phyloP scores from a whole-genome alignment of 2,113 vertebrate genomes.

The Prolemur simus region DNA sequence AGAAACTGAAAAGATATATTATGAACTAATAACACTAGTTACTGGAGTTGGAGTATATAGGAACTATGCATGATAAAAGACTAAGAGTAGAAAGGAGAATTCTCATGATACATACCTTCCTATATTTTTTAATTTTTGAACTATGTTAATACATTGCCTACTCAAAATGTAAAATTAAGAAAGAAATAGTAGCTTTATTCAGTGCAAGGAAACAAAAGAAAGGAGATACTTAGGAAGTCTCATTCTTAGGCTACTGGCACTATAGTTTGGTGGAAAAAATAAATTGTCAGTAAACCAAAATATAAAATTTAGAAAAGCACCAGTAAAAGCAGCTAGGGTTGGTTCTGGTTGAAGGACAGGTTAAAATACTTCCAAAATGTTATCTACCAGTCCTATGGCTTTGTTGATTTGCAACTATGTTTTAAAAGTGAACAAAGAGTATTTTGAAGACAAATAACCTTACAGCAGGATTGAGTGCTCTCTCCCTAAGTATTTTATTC shows the following conservation, averaged over 20 bases:
- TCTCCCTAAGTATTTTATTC: neutral
- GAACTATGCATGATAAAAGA: neutral
- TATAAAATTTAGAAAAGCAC: slow-evolving; percentile 4
- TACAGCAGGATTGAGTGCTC: neutral
- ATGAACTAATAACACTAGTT: neutral
- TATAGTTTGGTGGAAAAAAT: neutral
- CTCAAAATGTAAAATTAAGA: neutral
- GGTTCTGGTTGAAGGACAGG: neutral
- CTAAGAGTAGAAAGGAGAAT: neutral
- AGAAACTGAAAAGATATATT: slow-evolving; percentile 24
- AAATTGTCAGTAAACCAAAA: neutral
- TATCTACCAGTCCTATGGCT: neutral
- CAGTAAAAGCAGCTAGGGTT: neutral
- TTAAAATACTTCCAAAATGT: neutral
- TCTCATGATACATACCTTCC: neutral
- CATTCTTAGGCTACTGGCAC: neutral
- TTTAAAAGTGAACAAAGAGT: neutral
- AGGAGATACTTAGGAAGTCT: neutral
- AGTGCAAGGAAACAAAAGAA: neutral
- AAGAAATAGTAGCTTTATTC: neutral
- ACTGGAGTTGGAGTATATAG: neutral
- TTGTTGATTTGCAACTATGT: neutral
- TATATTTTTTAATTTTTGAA: slow-evolving; percentile 12
- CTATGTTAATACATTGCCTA: neutral
- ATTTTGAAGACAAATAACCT: neutral